phyloP scores from a whole-genome alignment of 2,888 invertebrate genomes.

The Platerodrilus igneus region DNA sequence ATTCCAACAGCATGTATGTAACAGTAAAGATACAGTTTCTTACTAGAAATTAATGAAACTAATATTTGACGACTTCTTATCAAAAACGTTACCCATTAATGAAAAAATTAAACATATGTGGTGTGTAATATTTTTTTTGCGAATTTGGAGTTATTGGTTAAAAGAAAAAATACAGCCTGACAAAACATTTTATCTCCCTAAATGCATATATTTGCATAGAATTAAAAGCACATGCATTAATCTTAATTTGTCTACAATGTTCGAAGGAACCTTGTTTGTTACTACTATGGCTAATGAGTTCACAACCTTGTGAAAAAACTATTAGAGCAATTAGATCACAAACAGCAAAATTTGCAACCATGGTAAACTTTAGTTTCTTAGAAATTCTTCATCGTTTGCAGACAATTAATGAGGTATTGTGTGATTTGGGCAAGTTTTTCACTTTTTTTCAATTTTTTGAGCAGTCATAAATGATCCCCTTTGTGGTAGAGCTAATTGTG shows the following conservation, averaged over 20 bases:
- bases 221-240: slow-evolving; percentile 2
- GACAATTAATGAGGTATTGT: slow-evolving; percentile 3
- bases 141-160: slow-evolving; percentile 2
- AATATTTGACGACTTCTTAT: too few species aligned
- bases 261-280: not conserved
- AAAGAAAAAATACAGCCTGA: slow-evolving; percentile 2
- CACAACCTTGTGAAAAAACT: slow-evolving; percentile 2
- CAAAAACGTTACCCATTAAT: not conserved
- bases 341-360: not conserved
- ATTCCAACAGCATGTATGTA: slow-evolving; percentile 1
- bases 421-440: slow-evolving; percentile 1
- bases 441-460: too few species aligned
- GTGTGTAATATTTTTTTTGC: not conserved
- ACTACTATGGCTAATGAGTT: not conserved
- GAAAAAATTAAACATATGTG: slow-evolving; percentile 2
- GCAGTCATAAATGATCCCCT: too few species aligned
- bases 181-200: slow-evolving; percentile 1
- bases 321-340: slow-evolving; percentile 1
- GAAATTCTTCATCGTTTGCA: slow-evolving; percentile 1
- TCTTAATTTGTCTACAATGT: slow-evolving; percentile 1
- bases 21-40: not conserved
- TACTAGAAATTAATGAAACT: too few species aligned
- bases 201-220: slow-evolving; percentile 2
- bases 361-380: not conserved
- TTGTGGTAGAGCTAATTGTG: too few species aligned